Base-by-base conservation (phyloP, 2,113 vertebrate species). In the Boleophthalmus pectinirostris region DNA sequence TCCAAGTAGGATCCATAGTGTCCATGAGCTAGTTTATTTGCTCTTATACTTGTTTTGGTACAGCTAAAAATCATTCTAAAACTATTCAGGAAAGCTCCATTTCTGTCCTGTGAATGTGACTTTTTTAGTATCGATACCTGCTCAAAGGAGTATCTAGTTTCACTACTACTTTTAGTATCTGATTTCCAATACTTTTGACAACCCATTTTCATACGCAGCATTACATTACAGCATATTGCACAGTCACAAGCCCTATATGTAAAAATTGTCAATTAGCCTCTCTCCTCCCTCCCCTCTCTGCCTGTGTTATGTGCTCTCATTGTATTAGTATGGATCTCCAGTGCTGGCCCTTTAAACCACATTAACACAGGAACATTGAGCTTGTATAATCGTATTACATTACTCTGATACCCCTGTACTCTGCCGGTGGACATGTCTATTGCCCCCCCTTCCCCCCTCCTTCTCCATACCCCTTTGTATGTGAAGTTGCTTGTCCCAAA, bases 251-350 rank as follows among this genome's bases (percentile, higher is more conserved):
- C 12, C 3, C 15, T 18, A 13, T 21, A 45, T 7, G 64, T 21
- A 63, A 20, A 68, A 63, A 69, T 54, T 53, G 10, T 38, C 83
- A 29, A 61, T 61, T 29, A 61, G 25, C 58, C 23, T 4, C 53
- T 20, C 5, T 5, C 15, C 24, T 29, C 66, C 20, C 70, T 5
- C 33, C 8, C 66, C 73, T 79, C 82, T 68, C 70, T 61, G 69
- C 79, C 85, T 85, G 72, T 23, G 14, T 33, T 61, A 83, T 67
- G 63, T 63, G 38, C 20, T 66, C 0, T 1, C 68, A 90, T 84
- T 57, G 49, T 47, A 74, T 90, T 89, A 87, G 80, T 35, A 90
- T 89, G 21, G 87, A 90, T 85, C 79, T 78, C 57, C 68, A 51
- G 63, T 75, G 70, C 78, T 58, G 25, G 60, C 71, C 66, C 67